Conservation (phyloP, 2,888 invertebrate species). For the Spodoptera exigua region DNA sequence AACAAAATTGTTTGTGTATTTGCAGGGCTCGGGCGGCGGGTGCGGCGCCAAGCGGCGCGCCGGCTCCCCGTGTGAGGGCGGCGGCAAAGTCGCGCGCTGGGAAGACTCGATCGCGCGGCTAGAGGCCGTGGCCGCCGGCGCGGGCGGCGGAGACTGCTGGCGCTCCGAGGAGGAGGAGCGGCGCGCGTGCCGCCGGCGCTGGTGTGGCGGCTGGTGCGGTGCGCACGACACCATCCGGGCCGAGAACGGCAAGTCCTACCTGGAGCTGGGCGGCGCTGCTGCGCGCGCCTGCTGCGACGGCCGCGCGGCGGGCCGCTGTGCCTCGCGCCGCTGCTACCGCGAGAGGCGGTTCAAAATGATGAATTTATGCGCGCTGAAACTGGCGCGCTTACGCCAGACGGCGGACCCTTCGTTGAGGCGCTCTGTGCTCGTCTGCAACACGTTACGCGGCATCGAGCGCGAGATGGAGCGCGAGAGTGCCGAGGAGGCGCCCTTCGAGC, state of each 20-base stretch:
- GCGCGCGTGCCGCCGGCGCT: slow-evolving; percentile 88
- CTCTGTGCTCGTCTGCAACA: slow-evolving; percentile 98
- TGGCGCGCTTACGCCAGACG: slow-evolving; percentile 95
- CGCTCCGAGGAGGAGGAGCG: slow-evolving; percentile 88
- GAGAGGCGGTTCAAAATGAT: slow-evolving; percentile 96
- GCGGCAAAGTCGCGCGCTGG: slow-evolving; percentile 87
- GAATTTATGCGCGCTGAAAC: slow-evolving; percentile 97
- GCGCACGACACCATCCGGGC: slow-evolving; percentile 95
- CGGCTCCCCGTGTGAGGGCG: slow-evolving; percentile 86
- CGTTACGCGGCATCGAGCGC: slow-evolving; percentile 95
- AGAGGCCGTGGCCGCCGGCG: slow-evolving; percentile 90
- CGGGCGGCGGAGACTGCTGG: slow-evolving; percentile 90
- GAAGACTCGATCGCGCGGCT: slow-evolving; percentile 86
- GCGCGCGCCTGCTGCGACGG: slow-evolving; percentile 94
- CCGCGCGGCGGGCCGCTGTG: slow-evolving; percentile 93
- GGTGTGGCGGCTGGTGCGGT: slow-evolving; percentile 89
- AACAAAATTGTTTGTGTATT: slow-evolving; percentile 60
- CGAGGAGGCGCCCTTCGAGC: slow-evolving; percentile 88
- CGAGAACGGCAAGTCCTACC: slow-evolving; percentile 96
- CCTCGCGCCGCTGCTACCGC: slow-evolving; percentile 94
- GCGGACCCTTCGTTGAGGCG: slow-evolving; percentile 96
- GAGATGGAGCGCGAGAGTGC: slow-evolving; percentile 94
- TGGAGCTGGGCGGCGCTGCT: slow-evolving; percentile 94
- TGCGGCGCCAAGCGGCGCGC: slow-evolving; percentile 88
- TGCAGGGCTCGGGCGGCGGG: slow-evolving; percentile 88